Base-by-base conservation (phyloP, 2,113 vertebrate genomes). In the Actenoides lindsayi region DNA sequence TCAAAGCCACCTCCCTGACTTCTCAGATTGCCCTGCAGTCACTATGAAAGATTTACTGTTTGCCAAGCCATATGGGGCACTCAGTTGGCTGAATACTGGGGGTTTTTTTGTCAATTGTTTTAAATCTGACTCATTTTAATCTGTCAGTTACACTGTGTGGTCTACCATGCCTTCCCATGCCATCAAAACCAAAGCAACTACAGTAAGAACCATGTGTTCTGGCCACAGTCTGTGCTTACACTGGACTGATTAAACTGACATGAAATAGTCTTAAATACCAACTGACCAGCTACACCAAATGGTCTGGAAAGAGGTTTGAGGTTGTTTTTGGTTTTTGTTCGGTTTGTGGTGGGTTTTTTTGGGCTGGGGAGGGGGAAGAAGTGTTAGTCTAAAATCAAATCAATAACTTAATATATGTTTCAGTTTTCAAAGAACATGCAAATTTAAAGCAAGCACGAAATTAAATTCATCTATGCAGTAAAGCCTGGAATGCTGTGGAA, bases 61-160 rank as follows among this genome's bases (percentile, higher is more conserved):
- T 35, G 83, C 80, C n/a, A 75, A 79, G 57, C 37, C 76, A 75
- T 2, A 9, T 9, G 13, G 46, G 37, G 8, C 25, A 14, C 28
- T 57, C 42, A 5, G 1, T 3, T 2, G 4, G 8, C 37, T 2
- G 16, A 5, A 2, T 5, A 53, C 0, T 10, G 31, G 7, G 4
- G 0, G 5, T 24, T 4, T 28, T 57, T 85, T 14, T 85, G 23
- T 30, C 6, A 2, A 10, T 33, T 28, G 8, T 28, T 65, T 60
- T 56, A 50, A n/a, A 65, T 35, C 24, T 14, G 13, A 28, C 33
- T 35, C 1, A 0, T 39, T 87, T 70, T 37, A 33, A 56, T 9
- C 56, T 25, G 15, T 4, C 20, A 33, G n/a, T 33, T 41, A 67
- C 5, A 15, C 64, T 7, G 5, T 2, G 39, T 7, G 23, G 51